Evolutionary conservation across 1,140 invertebrate genomes (phyloP).

Genomic region (Hyphantria cunea): DNA sequence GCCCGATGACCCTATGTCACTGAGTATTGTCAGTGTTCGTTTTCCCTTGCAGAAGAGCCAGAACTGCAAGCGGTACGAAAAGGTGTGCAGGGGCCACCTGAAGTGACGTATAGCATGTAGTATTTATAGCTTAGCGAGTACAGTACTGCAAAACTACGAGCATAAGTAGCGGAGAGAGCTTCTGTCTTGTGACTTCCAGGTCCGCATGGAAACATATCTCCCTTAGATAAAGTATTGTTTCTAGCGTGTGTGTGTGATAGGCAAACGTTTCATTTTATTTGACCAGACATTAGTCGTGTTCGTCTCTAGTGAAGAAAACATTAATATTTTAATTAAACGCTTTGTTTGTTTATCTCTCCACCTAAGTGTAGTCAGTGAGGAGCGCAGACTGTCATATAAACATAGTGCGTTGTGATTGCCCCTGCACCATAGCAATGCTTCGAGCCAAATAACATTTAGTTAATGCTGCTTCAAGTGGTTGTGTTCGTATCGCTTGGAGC

Average conservation of each 20-base stretch:
- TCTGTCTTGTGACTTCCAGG: slow-evolving; percentile 9
- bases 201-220: slow-evolving; percentile 4
- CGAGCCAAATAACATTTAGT: not conserved
- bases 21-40: slow-evolving; percentile 3
- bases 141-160: slow-evolving; percentile 4
- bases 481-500: not conserved
- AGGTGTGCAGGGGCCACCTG: slow-evolving; percentile 22
- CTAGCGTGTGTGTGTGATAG: slow-evolving; percentile 6
- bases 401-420: not conserved
- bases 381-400: not conserved
- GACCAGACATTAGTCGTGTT: not conserved
- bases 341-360: slow-evolving; percentile 19
- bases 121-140: slow-evolving; percentile 12
- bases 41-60: slow-evolving; percentile 7
- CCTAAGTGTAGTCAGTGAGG: slow-evolving; percentile 3
- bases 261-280: slow-evolving; percentile 11
- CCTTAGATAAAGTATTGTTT: slow-evolving; percentile 3
- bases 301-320: slow-evolving; percentile 1
- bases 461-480: slow-evolving; percentile 1
- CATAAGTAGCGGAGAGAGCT: slow-evolving; percentile 7
- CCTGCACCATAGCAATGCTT: not conserved
- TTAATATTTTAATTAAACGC: slow-evolving; percentile 2
- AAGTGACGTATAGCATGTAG: slow-evolving; percentile 10
- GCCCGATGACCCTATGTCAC: not conserved
- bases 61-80: slow-evolving; percentile 10